Evolutionary conservation across 2,888 invertebrate species (phyloP), one percentile per base, ranked within the genome.

Genomic region (Listrodromus nycthemerus): DNA sequence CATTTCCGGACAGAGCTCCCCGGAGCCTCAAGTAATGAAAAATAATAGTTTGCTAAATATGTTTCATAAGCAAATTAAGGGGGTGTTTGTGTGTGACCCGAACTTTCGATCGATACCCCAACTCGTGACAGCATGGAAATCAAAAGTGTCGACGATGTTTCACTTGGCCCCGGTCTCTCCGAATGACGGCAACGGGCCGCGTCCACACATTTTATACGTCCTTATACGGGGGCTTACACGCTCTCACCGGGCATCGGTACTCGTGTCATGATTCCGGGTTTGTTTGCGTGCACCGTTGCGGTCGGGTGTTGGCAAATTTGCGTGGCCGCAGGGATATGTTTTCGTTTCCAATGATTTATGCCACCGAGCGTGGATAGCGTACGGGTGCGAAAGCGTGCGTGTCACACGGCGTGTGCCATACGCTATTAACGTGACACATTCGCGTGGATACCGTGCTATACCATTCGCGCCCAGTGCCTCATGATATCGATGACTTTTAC

Each of bases 291-390:
- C 91, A 86, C 86, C 84, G 86, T 86, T 92, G 93, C 91, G 93
- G 93, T 93, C 88, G 91, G 89, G 90, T 90, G 92, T 93, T 93
- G 92, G 93, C 92, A 92, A 93, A 93, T 93, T 93, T 93, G 92
- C 92, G 92, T 92, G 91, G 90, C 91, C 92, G 90, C 90, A 89
- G 92, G 92, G 92, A 92, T 92, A 92, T 93, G 93, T 93, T 93
- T 93, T 93, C 93, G 92, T 92, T 93, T 92, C 89, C 93, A 93
- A 93, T 93, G 93, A 93, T 93, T 93, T 92, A 93, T 93, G 91
- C 92, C 90, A 88, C 90, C 89, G 89, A 92, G 91, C 89, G 90
- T 70, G 91, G 89, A 89, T 89, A 89, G 89, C 86, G 50, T 63
- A 37, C 16, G 82, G 63, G 69, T 41, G 41, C 41, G 41, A 24